Conservation (phyloP, 2,113 vertebrate species). For the Cisticola juncidis region DNA sequence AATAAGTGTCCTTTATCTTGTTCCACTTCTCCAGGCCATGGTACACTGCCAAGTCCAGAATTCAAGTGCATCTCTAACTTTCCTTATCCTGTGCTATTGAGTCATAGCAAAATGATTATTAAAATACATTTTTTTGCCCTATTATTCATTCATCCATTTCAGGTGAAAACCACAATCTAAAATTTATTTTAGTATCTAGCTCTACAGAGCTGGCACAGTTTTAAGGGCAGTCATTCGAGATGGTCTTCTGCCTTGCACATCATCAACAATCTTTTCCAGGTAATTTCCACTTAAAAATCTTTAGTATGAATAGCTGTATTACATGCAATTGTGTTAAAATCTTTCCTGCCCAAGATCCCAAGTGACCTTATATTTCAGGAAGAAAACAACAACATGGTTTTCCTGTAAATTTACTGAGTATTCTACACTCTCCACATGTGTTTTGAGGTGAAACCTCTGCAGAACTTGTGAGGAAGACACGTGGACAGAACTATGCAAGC, state of each 20-base stretch:
- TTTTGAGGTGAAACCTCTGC: not conserved
- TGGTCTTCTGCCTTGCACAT: not conserved
- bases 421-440: not conserved
- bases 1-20: not conserved
- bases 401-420: not conserved
- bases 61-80: not conserved
- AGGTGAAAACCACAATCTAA: not conserved
- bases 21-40: not conserved
- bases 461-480: not conserved
- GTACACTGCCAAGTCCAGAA: not conserved
- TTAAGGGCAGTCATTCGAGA: not conserved
- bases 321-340: not conserved
- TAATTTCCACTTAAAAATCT: not conserved
- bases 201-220: not conserved
- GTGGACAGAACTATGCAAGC: not conserved
- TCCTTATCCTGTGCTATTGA: not conserved
- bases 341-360: not conserved
- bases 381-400: not conserved
- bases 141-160: not conserved
- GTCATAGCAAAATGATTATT: not conserved
- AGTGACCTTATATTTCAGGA: not conserved
- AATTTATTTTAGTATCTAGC: not conserved
- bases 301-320: not conserved
- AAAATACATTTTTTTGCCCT: not conserved
- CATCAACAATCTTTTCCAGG: not conserved